Evolutionary conservation across 2,113 vertebrate species (phyloP), one percentile per base, ranked within the genome.

Genomic region (Brachyistius frenatus): DNA sequence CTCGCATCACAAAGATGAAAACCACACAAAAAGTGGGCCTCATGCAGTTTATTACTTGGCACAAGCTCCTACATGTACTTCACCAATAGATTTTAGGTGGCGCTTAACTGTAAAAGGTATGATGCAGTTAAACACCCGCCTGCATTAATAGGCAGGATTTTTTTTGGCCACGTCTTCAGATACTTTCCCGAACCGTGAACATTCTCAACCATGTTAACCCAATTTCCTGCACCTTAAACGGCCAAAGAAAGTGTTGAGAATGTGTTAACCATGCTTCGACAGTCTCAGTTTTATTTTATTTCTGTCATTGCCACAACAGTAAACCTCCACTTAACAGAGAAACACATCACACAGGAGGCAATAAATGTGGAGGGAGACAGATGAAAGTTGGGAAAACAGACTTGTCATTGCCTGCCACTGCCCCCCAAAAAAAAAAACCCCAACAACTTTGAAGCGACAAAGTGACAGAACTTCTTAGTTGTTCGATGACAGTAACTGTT

Each of bases 31-130:
- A 78, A 80, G 56, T 1, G 57, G 85, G 70, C 80, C 83, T 86
- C 78, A 81, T 80, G 83, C 53, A 53, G 71, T 91, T 90, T 86
- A 87, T 73, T 65, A 77, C 87, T 80, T 91, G 89, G 90, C 91
- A 87, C 66, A 30, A 15, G 63, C 64, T 35, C 60, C 50, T 16
- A 56, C n/a, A 1, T n/a, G 44, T 53, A 80, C 74, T 80, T 77
- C 36, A 83, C 76, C 85, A 73, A 81, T 60, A 66, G 64, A 81
- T 64, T 85, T 86, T 50, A 70, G 72, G 78, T 91, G 70, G 74
- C 30, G 30, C 66, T 85, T n/a, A 71, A 86, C 70, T 84, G 72
- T 78, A 81, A 89, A 89, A 71, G 60, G 49, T 66, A 81, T 76
- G 78, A 88, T 61, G 84, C 71, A 83, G 73, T 87, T 86, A 81